Conservation (phyloP, 2,888 invertebrate species). For the Acanthosoma haemorrhoidale region DNA sequence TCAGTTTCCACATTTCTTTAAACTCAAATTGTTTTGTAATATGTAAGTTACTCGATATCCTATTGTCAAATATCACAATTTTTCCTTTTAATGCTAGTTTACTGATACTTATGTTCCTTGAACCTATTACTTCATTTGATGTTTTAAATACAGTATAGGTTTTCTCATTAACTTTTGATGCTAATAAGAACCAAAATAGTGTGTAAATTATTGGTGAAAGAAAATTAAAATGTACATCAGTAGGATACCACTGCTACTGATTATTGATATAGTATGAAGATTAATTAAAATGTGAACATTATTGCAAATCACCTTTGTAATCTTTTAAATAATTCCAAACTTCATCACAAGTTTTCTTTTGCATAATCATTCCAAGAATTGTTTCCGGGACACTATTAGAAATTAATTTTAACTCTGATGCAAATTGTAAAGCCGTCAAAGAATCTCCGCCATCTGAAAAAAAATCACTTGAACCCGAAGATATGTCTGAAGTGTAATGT, state of each 20-base stretch:
- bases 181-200: too few relatives aligned
- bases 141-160: too few relatives aligned
- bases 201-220: too few relatives aligned
- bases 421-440: conserved; percentile 59
- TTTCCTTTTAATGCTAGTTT: neutral
- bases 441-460: conserved; percentile 65
- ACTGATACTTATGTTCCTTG: neutral
- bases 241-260: too few relatives aligned
- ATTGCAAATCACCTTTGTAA: neutral
- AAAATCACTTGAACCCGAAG: conserved; percentile 49
- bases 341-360: conserved; percentile 35
- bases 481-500: neutral
- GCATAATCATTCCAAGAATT: conserved; percentile 42
- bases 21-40: neutral
- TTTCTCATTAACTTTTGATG: too few relatives aligned
- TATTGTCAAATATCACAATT: neutral
- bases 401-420: conserved; percentile 51
- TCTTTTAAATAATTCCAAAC: neutral
- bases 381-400: neutral
- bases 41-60: neutral
- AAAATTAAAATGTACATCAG: too few relatives aligned
- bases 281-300: too few relatives aligned
- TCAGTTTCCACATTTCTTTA: conserved; percentile 51
- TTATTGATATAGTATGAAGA: too few relatives aligned
- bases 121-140: neutral